Evolutionary conservation across 2,113 vertebrate genomes (phyloP).

Genomic region (Oncorhynchus clarkii): DNA sequence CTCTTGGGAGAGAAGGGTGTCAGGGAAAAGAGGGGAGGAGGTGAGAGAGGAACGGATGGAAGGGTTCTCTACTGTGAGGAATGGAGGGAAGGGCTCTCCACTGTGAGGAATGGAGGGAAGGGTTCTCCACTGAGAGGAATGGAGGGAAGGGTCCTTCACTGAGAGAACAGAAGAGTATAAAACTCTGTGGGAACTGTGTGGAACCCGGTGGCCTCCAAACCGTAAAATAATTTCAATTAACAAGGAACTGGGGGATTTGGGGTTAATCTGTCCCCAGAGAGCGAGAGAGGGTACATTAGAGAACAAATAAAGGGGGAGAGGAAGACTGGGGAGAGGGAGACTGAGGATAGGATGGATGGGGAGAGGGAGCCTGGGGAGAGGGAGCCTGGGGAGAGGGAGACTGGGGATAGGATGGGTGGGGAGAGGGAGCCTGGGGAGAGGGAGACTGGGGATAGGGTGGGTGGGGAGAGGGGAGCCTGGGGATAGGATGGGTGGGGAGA

Average conservation of each 20-base stretch:
- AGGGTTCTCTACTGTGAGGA: not conserved
- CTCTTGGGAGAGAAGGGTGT: not conserved
- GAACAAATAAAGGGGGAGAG: conserved; percentile 39
- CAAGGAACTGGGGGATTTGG: conserved; percentile 76
- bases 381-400: too few relatives aligned
- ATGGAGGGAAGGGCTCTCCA: not conserved
- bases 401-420: not conserved
- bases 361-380: not conserved
- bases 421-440: not conserved
- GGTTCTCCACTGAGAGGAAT: too few relatives aligned
- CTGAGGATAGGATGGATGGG: not conserved
- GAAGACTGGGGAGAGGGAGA: conserved; percentile 28
- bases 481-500: conserved; percentile 1
- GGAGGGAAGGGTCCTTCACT: not conserved
- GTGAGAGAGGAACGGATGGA: not conserved
- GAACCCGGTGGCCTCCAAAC: conserved; percentile 67
- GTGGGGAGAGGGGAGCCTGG: not conserved
- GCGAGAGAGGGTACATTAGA: conserved; percentile 53
- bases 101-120: not conserved
- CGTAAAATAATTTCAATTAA: conserved; percentile 89
- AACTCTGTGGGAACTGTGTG: conserved; percentile 62
- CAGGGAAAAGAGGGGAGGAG: too few relatives aligned
- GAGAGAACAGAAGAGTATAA: not conserved
- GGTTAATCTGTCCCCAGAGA: conserved; percentile 75
- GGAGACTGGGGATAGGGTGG: too few relatives aligned